Base-by-base conservation (phyloP, 2,888 invertebrate species). In the Drosophila nr. medialis region DNA sequence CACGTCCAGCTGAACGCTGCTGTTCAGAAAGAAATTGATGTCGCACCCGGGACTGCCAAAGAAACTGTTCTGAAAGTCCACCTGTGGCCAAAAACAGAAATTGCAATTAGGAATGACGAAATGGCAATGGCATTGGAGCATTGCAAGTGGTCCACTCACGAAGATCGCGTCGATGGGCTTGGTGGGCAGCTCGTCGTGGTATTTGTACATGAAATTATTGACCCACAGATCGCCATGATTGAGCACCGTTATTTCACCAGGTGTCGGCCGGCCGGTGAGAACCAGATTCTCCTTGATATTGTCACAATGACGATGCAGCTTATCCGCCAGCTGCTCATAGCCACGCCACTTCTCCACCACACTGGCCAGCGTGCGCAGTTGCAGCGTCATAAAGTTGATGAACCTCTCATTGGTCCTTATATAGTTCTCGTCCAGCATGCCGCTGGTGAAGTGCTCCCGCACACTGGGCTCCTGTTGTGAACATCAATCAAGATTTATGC, bases 161-260 rank as follows among this genome's bases (percentile, higher is more conserved):
- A 94, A 93, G 66, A 92, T 92, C 50, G 93, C 92, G 81, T 94
- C 94, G 55, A 91, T 89, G 10, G 94, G 91, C 45, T 78, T 78
- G 5, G 81, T 77, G 66, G 92, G 91, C 64, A 91, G 81, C 30
- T 89, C 74, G 4, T 83, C 80, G 64, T 93, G 80, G 75, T 94
- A 94, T 77, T 93, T 93, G 84, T 94, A 94, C 93, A 94, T 93
- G 80, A 94, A 93, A 80, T 94, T 94, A 69, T 94, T 94, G n/a
- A 93, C 92, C 94, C 94, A 94, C 2, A 94, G 90, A 78, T 94
- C 94, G 15, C 94, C 94, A 80, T 94, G 94, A 81, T 94, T 94
- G 45, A 94, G 86, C n/a, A 94, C 94, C 32, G 93, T 93, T 58
- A 94, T 92, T 66, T 92, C 92, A 4, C 88, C 89, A 0, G 85